Evolutionary conservation across 1,140 invertebrate genomes (phyloP), one percentile per base, ranked within the genome.

Genomic region (Saccostrea echinata): DNA sequence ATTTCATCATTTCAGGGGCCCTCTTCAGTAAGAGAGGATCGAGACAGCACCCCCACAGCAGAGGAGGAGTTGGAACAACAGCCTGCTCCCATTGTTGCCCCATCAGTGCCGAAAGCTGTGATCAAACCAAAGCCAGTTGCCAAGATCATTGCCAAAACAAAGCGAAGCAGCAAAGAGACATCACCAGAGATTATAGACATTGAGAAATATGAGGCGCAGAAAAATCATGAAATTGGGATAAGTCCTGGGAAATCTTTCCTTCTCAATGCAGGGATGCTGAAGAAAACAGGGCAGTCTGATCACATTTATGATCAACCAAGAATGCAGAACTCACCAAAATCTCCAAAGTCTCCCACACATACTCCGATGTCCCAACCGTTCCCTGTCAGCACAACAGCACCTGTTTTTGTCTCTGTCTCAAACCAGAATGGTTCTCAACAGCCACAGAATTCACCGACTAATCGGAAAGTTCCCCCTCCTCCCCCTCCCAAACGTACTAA

Each of bases 401-500:
- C 91, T 1, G 52, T 91, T 64, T 90, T 91, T 87, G 90, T 92
- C 13, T 84, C 86, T 43, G 68, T 76, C 68, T 92, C 91, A 16
- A 88, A 92, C 81, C 88, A 91, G 64, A 82, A 89, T 33, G 85
- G 82, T 11, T 84, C 90, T 30, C 27, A 64, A 35, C 88, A 88
- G 55, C 89, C 85, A 82, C 90, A 87, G 87, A 90, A 84, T 83
- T 91, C 86, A 86, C 90, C 93, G 76, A 91, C 91, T 61, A 88
- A 88, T 43, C 94, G 94, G 24, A 96, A 97, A 68, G 90, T 90
- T 18, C 92, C 93, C 33, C 98, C 98, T 16, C 98, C 98, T 0
- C 97, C 98, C 76, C 98, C 98, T 1, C 98, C 98, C 1, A 97
- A 98, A 91, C 95, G 98, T 51, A 95, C 95, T 9, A 95, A 96